Percentiles rank a stretch among this genome's conserved stretches.
Evolutionary conservation across 2,113 vertebrate species (phyloP).

Genomic region (Seriola aureovittata): DNA sequence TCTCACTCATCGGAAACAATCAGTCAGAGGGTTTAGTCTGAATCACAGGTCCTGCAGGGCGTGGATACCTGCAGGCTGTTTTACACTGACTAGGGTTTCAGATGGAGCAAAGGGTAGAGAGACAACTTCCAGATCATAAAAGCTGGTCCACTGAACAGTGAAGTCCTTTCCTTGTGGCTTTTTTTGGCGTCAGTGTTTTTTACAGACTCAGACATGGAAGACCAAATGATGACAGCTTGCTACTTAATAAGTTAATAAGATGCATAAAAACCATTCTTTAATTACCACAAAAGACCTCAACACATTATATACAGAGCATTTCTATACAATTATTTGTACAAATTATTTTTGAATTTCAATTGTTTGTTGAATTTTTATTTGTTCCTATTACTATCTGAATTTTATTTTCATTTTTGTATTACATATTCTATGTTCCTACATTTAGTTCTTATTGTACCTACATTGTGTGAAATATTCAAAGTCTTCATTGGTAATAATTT

Average conservation of each 20-base stretch:
- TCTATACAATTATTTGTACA: neutral
- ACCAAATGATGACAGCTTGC: constrained; percentile 30
- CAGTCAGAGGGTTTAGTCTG: constrained; percentile 72
- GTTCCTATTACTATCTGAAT: too few species aligned
- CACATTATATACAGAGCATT: neutral
- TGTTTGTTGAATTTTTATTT: too few species aligned
- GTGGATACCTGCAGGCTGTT: constrained; percentile 62
- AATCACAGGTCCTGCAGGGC: constrained; percentile 66
- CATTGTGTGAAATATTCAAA: too few species aligned
- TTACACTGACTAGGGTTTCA: constrained; percentile 50
- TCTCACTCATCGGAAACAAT: constrained; percentile 82
- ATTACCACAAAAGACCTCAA: neutral
- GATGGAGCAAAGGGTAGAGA: constrained; percentile 34
- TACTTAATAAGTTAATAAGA: neutral
- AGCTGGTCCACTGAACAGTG: neutral
- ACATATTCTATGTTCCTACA: too few species aligned
- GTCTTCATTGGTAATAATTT: too few species aligned
- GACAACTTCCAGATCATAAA: constrained; percentile 39
- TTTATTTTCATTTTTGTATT: too few species aligned
- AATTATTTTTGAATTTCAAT: too few species aligned
- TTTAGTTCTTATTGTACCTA: too few species aligned
- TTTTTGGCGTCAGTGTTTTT: constrained; percentile 39
- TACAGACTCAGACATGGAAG: constrained; percentile 35
- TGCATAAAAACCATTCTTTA: too few species aligned
- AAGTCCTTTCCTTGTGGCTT: constrained; percentile 12